Base-by-base conservation (phyloP, 2,113 vertebrate genomes). In the Hystrix cristata region DNA sequence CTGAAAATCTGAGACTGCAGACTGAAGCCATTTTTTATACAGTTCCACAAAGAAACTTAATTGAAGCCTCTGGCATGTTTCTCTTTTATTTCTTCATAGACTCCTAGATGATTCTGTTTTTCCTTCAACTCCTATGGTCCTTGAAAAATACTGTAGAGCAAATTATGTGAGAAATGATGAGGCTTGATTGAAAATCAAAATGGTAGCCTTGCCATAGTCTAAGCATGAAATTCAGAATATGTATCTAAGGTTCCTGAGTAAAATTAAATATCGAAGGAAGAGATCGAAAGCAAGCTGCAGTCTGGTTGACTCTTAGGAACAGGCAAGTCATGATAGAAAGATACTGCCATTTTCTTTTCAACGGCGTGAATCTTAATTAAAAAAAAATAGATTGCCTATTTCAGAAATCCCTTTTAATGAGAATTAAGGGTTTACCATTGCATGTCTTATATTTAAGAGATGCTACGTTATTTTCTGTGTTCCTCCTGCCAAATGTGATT, bases 51-150 rank as follows among this genome's bases (percentile, higher is more conserved):
- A n/a, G 34, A 81, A 29, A n/a, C 21, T 53, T 34, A 7, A 12
- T 48, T 14, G 65, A 51, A 27, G 11, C 60, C 43, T 19, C 18
- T 59, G 14, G 13, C 29, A 46, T 78, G 55, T 19, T 72, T 93
- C 53, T 89, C 15, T 60, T 87, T 80, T 85, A 7, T 90, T 88
- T 13, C 78, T 94, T 67, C 31, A 43, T 83, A 82, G 60, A 94
- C 31, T 86, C 3, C 23, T 21, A 1, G 51, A 51, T 2, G 80
- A 7, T 8, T 62, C 23, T 38, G 0, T 95, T 83, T 51, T 69
- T 85, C 57, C 8, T 91, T 14, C 21, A 29, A 6, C 48, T 64
- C 31, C 46, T 69, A 0, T 48, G 65, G 27, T 62, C 87, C 48
- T 71, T 29, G 48, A 1, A 4, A 53, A 55, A 31, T 59, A 62